These are phyloP conservation scores for Ammodytes dubius DNA, from an alignment of 2,113 vertebrate species.

Conservation along the genomic window DNA sequence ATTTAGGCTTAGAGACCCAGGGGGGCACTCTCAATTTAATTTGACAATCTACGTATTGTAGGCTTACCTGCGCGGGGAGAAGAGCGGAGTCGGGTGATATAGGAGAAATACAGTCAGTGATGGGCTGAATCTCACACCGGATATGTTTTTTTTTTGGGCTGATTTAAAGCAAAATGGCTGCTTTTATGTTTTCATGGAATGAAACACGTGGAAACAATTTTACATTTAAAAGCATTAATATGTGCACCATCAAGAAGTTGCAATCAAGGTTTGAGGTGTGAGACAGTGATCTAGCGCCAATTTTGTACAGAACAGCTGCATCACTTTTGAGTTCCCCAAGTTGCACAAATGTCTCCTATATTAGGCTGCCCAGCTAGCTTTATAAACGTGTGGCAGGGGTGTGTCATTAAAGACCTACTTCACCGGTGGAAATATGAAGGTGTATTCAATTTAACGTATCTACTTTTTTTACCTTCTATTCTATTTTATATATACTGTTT, in stretches of 20 bases:
- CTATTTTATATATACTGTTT: no score
- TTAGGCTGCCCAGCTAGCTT: neutral
- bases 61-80: slow-evolving; percentile 18
- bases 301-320: no score
- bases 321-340: neutral
- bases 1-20: slow-evolving; percentile 53
- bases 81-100: neutral
- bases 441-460: no score
- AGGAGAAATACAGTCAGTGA: neutral
- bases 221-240: neutral
- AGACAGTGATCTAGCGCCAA: no score
- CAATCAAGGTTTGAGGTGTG: neutral
- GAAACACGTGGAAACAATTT: neutral
- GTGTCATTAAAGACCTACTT: neutral
- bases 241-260: neutral
- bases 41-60: slow-evolving; percentile 17
- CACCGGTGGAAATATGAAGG: no score
- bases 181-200: neutral
- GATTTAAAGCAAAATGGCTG: neutral
- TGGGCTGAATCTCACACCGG: neutral
- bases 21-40: slow-evolving; percentile 42
- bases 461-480: no score
- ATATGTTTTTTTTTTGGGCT: neutral
- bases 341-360: neutral
- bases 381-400: neutral